These are phyloP conservation scores for Zaprionus nigranus DNA, from an alignment of 1,140 invertebrate species.

Conservation along the genomic window DNA sequence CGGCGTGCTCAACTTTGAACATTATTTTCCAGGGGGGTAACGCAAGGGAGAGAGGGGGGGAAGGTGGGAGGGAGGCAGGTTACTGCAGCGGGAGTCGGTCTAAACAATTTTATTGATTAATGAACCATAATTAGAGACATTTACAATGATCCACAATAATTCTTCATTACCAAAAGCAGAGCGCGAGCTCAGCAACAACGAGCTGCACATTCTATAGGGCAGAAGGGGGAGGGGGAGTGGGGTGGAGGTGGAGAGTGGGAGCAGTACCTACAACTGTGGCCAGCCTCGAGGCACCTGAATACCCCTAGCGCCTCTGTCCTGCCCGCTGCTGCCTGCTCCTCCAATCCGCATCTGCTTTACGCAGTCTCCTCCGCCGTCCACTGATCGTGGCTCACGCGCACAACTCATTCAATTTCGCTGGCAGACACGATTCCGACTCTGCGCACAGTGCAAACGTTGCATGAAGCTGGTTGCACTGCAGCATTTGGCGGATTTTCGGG, in stretches of 20 bases:
- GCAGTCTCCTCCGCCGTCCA: not conserved
- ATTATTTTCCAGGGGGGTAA: conserved; percentile 50
- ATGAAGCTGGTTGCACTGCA: not conserved
- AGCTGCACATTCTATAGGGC: conserved; percentile 2
- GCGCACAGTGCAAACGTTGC: not conserved
- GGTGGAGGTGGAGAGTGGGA: no score
- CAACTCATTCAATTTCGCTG: conserved; percentile 80
- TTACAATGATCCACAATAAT: conserved; percentile 82
- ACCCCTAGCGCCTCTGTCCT: not conserved
- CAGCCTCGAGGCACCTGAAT: not conserved
- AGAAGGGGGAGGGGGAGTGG: not conserved
- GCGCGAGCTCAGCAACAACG: conserved; percentile 36
- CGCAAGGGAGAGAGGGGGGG: not conserved
- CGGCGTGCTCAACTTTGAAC: conserved; percentile 64
- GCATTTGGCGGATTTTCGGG: no score
- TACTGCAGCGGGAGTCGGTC: not conserved
- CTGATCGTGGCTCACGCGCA: conserved; percentile 79
- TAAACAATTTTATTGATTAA: conserved; percentile 84
- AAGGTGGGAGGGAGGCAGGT: not conserved
- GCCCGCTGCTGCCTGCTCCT: not conserved
- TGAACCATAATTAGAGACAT: conserved; percentile 84
- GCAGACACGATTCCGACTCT: conserved; percentile 66
- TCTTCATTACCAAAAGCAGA: conserved; percentile 77
- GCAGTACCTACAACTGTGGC: conserved; percentile 23
- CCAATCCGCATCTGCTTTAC: not conserved